A percentile compares a stretch with the other conserved stretches of the same genome.
phyloP scores from a whole-genome alignment of 1,140 invertebrate species.

The Kradibia gibbosae region DNA sequence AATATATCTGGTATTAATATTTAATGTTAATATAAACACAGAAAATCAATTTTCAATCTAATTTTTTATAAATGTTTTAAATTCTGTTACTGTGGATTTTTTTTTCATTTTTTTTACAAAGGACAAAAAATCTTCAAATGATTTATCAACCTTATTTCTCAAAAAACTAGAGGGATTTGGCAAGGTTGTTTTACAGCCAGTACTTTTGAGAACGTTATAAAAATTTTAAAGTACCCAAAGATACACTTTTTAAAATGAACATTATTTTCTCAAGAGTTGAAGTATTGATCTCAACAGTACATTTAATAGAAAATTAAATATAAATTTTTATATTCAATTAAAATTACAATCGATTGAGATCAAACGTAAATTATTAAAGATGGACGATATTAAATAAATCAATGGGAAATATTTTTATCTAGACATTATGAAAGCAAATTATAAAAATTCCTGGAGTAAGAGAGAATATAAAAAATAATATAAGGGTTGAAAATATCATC shows the following conservation, averaged over 20 bases:
- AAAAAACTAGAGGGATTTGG: neutral
- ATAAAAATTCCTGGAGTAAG: too few species aligned
- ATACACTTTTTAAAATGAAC: constrained; percentile 9
- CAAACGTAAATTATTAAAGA: neutral
- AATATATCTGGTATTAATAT: too few species aligned
- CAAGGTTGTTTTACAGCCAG: neutral
- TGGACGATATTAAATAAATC: neutral
- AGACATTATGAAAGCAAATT: too few species aligned
- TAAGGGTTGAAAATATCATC: neutral
- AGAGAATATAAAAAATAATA: neutral
- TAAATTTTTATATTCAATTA: neutral
- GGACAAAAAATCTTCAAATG: too few species aligned
- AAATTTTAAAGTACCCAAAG: neutral
- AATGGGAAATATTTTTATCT: too few species aligned
- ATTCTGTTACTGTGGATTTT: too few species aligned
- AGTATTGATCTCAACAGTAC: neutral
- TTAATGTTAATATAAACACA: too few species aligned
- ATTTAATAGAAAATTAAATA: constrained; percentile 17
- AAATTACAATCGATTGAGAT: neutral
- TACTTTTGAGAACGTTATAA: neutral
- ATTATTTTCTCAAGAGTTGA: neutral
- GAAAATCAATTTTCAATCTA: too few species aligned
- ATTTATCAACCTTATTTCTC: neutral
- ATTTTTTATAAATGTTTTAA: too few species aligned
- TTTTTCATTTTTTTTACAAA: too few species aligned